Percentiles rank a stretch among this genome's conserved stretches.
phyloP scores from a whole-genome alignment of 35 echinoderm and acorn worm species.

The Holothuria glaberrima region DNA sequence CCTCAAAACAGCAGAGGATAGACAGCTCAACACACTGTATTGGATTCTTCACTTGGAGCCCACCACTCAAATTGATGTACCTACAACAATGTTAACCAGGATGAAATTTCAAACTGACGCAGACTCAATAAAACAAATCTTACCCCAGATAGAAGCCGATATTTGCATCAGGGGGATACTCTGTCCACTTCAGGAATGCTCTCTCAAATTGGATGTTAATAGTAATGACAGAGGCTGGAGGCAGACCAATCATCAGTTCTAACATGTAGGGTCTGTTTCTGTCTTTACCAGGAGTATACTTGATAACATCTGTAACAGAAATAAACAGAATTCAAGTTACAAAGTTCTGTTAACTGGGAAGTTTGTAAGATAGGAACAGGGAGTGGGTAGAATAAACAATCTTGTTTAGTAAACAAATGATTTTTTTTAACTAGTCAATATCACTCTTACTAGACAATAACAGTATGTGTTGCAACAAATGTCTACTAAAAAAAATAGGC shows the following conservation, averaged over 20 bases:
- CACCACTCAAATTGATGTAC: too few species aligned
- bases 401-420: too few species aligned
- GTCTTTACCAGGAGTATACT: slow-evolving; percentile 79
- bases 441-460: too few species aligned
- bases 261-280: slow-evolving; percentile 76
- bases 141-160: slow-evolving; percentile 93
- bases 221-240: slow-evolving; percentile 76
- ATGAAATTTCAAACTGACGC: background rate
- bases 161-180: slow-evolving; percentile 95
- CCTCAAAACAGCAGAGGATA: background rate
- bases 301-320: slow-evolving; percentile 69
- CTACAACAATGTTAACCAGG: too few species aligned
- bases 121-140: background rate
- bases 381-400: too few species aligned
- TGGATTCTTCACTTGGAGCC: background rate
- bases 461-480: too few species aligned
- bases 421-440: too few species aligned
- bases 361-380: too few species aligned
- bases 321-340: background rate
- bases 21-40: background rate
- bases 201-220: slow-evolving; percentile 89
- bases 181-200: slow-evolving; percentile 95
- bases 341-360: background rate
- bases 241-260: slow-evolving; percentile 81
- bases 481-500: too few species aligned